Evolutionary conservation across 2,797 vertebrate genomes (phyloP), one percentile per base, ranked within the genome.

Genomic region (Acomys russatus): DNA sequence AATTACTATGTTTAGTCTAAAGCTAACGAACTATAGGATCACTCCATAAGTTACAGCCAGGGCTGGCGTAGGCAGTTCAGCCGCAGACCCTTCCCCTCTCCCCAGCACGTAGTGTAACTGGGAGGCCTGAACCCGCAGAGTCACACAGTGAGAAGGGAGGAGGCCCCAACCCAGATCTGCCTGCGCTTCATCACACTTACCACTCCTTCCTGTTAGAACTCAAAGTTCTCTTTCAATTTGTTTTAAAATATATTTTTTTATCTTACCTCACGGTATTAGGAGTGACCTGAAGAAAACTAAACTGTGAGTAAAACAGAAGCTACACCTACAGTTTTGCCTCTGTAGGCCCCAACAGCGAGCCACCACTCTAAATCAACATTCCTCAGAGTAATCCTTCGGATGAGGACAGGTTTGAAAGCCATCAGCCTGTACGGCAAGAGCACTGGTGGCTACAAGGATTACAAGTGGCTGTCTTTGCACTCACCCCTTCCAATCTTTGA

Each of bases 181-280:
- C 25, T 83, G 54, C n/a, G 30, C 2, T 12, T 28, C 33, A 4
- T 61, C 44, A 23, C 38, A 54, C 51, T 44, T 28, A 23, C 64
- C 33, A 77, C 30, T 63, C 30, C 38, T 66, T 63, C n/a, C 87
- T 61, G 2, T 78, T 61, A 91, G 59, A 80, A 59, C 9, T 20
- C 49, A 33, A 35, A 59, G 44, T 38, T 20, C n/a, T 90, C 49
- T 68, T 70, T 44, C 30, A 84, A 74, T 30, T n/a, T 63, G 8
- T 61, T 23, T 6, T 12, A 49, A 96, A 91, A 79, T 51, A 59
- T 49, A 14, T 70, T 94, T 93, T 94, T 92, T 68, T 79, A 77
- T 92, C 25, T 85, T 86, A 64, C 79, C 79, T 92, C 2, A 49
- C 15, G 63, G 15, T 28, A n/a, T 54, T 35, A 63, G 70, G 18